Evolutionary conservation across 2,113 vertebrate genomes (phyloP).

Genomic region (Pelusios castaneus): DNA sequence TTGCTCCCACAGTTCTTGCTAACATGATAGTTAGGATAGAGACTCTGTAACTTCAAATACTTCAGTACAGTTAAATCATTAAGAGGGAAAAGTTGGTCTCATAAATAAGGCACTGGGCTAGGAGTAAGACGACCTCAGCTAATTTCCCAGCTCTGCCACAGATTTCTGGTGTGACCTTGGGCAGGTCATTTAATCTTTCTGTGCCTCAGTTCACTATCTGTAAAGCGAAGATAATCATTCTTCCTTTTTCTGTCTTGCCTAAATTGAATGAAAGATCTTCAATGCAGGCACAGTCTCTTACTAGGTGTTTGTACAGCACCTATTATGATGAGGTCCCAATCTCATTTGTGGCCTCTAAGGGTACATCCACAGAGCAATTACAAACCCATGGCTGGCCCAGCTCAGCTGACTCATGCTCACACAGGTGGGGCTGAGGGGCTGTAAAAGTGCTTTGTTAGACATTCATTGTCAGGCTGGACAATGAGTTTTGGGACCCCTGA

Average conservation of each 20-base stretch:
- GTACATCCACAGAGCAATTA: not conserved
- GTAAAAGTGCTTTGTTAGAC: too few relatives aligned
- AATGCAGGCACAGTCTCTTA: not conserved
- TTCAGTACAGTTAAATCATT: not conserved
- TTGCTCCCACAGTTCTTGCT: not conserved
- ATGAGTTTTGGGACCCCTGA: too few relatives aligned
- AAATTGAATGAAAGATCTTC: not conserved
- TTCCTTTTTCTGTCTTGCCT: not conserved
- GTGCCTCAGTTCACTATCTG: not conserved
- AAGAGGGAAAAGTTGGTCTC: not conserved
- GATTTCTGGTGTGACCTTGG: not conserved
- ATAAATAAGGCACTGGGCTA: not conserved
- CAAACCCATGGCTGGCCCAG: not conserved
- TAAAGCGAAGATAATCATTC: not conserved
- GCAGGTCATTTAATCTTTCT: not conserved
- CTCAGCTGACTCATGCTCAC: not conserved
- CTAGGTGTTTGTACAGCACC: not conserved
- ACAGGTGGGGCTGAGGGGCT: too few relatives aligned
- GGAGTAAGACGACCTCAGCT: not conserved
- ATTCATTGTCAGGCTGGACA: too few relatives aligned
- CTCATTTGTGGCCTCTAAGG: too few relatives aligned
- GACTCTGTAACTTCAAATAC: not conserved
- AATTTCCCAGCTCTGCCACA: not conserved
- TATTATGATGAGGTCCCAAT: not conserved
- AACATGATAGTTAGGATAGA: not conserved